Conservation (phyloP, 2,113 vertebrate species). For the Nesospiza acunhae region DNA sequence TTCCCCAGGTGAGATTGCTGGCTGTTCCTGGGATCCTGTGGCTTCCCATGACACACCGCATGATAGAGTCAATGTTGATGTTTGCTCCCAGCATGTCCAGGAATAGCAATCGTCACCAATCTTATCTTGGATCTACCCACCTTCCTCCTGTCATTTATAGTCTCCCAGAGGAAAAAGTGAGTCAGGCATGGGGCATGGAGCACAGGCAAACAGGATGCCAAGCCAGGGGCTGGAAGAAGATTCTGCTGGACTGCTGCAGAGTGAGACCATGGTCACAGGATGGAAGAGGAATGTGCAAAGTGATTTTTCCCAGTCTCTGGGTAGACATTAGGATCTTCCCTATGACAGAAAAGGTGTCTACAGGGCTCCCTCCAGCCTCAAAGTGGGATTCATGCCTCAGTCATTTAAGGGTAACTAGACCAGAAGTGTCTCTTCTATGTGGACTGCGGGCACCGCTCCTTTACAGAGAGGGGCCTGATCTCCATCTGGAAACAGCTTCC, state of each 20-base stretch:
- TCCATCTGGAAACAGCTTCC: not conserved
- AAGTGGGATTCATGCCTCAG: not conserved
- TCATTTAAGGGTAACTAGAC: not conserved
- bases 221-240: not conserved
- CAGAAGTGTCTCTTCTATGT: not conserved
- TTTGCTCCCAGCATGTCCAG: fast-evolving
- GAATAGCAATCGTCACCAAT: not conserved
- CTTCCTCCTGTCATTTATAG: not conserved
- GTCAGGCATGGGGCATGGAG: fast-evolving
- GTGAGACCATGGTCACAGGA: not conserved
- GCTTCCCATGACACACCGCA: not conserved
- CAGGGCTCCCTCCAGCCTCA: not conserved
- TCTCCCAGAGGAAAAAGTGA: not conserved
- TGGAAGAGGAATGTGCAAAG: not conserved
- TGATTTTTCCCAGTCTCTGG: not conserved
- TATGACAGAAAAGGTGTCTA: not conserved
- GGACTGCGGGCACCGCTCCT: not conserved
- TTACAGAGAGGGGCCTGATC: not conserved
- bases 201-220: not conserved
- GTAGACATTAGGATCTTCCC: not conserved
- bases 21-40: not conserved
- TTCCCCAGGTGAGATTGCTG: not conserved
- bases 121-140: fast-evolving
- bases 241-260: too few species aligned
- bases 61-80: not conserved